Evolutionary conservation across 2,888 invertebrate species (phyloP).

Genomic region (Strigamia maritima): DNA sequence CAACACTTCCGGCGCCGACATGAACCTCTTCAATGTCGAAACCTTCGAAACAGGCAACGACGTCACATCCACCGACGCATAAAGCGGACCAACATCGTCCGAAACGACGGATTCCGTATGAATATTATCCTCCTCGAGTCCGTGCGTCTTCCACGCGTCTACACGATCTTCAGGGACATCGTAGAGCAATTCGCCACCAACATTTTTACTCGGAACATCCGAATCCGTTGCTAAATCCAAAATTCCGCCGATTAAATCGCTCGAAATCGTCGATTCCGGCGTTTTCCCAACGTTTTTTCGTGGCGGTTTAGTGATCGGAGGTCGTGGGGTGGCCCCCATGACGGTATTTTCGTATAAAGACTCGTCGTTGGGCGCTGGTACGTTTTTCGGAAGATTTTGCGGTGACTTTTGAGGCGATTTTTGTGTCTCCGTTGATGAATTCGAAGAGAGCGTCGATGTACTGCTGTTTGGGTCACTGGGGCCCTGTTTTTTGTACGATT

Average conservation of each 20-base stretch:
- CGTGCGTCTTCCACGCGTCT: slow-evolving; percentile 42
- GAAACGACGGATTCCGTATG: slow-evolving; percentile 37
- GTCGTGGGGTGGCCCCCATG: slow-evolving; percentile 11
- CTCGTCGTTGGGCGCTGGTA: no score
- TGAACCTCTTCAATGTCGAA: not conserved
- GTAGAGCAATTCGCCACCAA: slow-evolving; percentile 40
- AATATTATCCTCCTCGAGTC: slow-evolving; percentile 36
- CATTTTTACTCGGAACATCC: not conserved
- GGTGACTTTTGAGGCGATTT: no score
- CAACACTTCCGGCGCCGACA: slow-evolving; percentile 25
- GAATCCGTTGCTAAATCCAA: not conserved
- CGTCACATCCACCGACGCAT: slow-evolving; percentile 33
- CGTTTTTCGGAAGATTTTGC: no score
- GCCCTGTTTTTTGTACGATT: slow-evolving; percentile 35
- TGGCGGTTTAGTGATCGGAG: slow-evolving; percentile 42
- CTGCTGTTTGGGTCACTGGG: not conserved
- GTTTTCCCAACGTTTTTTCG: slow-evolving; percentile 18
- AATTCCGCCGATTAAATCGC: not conserved
- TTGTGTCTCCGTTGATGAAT: not conserved
- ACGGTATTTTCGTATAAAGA: slow-evolving; percentile 36
- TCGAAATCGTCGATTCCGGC: not conserved
- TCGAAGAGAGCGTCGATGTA: not conserved
- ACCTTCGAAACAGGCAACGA: not conserved
- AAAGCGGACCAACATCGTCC: not conserved
- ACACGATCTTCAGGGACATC: slow-evolving; percentile 37